Conservation (phyloP, 2,113 vertebrate genomes). For the Pterocles gutturalis region DNA sequence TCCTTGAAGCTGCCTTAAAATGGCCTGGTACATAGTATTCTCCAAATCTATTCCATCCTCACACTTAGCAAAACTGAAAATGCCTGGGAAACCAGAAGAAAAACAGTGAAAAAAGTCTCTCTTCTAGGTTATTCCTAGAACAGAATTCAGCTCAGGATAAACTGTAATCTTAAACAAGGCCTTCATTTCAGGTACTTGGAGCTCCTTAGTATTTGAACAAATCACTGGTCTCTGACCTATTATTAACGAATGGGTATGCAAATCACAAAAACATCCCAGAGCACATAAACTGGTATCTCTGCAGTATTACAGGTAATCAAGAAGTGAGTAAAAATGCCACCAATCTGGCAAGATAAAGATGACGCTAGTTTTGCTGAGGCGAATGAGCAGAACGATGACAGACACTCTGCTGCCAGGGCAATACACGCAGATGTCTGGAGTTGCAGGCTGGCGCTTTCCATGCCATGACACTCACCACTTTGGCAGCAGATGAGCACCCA, state of each 20-base stretch:
- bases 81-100: neutral
- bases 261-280: neutral
- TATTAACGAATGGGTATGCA: neutral
- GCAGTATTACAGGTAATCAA: neutral
- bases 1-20: slow-evolving; percentile 11
- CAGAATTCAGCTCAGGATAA: neutral
- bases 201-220: neutral
- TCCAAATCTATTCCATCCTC: neutral
- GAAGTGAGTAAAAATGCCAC: neutral
- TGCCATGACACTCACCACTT: neutral
- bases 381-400: neutral
- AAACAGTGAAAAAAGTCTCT: neutral
- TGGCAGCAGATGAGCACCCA: neutral
- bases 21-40: neutral
- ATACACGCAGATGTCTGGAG: neutral
- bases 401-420: neutral
- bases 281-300: neutral
- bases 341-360: neutral
- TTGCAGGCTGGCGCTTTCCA: neutral
- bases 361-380: neutral
- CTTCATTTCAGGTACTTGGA: neutral
- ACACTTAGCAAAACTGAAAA: neutral
- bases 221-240: neutral
- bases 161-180: neutral
- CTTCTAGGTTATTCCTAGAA: slow-evolving; percentile 5